A percentile compares a stretch with the other conserved stretches of the same genome.
These are phyloP conservation scores for Tiaroga cobitis DNA, from an alignment of 2,797 vertebrate species.

Conservation along the genomic window DNA sequence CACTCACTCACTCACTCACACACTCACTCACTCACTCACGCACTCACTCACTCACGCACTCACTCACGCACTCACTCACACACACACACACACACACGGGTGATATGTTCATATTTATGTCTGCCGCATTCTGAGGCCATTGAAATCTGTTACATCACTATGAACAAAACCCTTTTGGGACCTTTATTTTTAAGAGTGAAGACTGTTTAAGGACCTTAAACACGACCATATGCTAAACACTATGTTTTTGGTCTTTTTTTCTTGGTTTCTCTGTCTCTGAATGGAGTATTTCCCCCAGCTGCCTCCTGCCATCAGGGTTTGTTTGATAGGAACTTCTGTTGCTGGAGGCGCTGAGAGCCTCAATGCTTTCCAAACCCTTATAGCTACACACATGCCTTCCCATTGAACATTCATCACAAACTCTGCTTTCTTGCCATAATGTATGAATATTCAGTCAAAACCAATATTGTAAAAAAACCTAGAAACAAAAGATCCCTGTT, in stretches of 20 bases:
- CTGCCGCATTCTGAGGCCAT: no score
- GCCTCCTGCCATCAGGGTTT: not conserved
- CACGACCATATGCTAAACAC: not conserved
- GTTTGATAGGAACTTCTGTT: constrained; percentile 8
- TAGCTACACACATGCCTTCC: constrained; percentile 9
- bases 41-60: no score
- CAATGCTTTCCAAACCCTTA: not conserved
- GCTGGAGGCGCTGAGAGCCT: not conserved
- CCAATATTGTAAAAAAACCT: not conserved
- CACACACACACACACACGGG: no score
- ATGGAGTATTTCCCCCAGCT: not conserved
- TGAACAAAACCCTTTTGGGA: no score
- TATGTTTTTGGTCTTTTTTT: not conserved
- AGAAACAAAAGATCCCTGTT: constrained; percentile 13
- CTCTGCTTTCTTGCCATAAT: not conserved
- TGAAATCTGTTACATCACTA: no score
- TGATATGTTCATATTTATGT: no score
- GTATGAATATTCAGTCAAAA: constrained; percentile 20
- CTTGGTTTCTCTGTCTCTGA: not conserved
- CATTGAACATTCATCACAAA: constrained; percentile 19
- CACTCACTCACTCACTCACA: no score
- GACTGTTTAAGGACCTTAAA: not conserved
- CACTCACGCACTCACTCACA: no score
- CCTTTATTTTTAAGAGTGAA: not conserved
- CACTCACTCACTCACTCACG: no score